Conservation (phyloP, 53 echinoderm and acorn worm species). For the Echinarachnius parma region DNA sequence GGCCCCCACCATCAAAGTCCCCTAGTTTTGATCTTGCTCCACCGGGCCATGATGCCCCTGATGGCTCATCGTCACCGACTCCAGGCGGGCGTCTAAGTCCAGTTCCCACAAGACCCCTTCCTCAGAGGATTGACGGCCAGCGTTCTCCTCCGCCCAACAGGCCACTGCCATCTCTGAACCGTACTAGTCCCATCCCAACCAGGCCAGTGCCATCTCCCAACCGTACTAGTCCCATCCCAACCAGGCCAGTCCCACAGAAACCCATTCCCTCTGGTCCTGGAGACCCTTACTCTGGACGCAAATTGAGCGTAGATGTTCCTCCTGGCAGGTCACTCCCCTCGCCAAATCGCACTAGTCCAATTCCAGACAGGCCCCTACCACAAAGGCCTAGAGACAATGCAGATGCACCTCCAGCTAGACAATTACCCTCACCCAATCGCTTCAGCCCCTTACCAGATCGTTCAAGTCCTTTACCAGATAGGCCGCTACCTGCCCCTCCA, state of each 20-base stretch:
- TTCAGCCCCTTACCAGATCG: conserved; percentile 7
- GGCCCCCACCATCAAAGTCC: conserved; percentile 29
- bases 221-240: conserved; percentile 11
- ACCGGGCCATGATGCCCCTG: too few relatives aligned
- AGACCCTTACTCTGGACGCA: too few relatives aligned
- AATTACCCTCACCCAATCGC: conserved; percentile 4
- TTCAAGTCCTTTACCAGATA: conserved; percentile 14
- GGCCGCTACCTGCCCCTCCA: conserved; percentile 40
- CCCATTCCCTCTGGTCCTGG: too few relatives aligned
- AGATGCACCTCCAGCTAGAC: neutral
- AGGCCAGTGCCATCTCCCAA: conserved; percentile 1
- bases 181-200: conserved; percentile 9
- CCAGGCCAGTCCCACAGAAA: conserved; percentile 4
- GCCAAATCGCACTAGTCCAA: conserved; percentile 19
- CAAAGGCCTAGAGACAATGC: too few relatives aligned
- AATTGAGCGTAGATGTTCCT: neutral
- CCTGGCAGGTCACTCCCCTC: conserved; percentile 1
- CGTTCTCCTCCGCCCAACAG: conserved; percentile 11
- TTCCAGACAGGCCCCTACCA: too few relatives aligned
- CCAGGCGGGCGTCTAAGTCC: conserved; percentile 13
- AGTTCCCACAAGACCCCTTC: conserved; percentile 27
- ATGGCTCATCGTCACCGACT: neutral
- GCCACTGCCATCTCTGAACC: conserved; percentile 2
- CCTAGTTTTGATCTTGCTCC: conserved; percentile 8
- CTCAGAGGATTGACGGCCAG: neutral